A percentile compares a stretch with the other conserved stretches of the same genome.
phyloP scores from a whole-genome alignment of 2,113 vertebrate species.

The Salvelinus sp. region DNA sequence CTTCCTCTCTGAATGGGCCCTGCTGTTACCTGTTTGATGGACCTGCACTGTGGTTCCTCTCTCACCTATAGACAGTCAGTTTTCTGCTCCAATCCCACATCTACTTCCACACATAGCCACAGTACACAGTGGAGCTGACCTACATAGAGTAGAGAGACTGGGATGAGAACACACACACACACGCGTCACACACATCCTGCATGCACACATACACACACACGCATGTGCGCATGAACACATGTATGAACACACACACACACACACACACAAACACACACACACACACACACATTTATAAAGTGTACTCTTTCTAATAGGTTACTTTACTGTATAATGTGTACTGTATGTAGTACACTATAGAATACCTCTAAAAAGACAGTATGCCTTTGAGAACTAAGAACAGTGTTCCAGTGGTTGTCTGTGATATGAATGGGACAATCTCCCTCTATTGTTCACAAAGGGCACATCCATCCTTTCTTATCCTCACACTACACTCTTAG shows the following conservation, averaged over 20 bases:
- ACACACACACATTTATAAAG: constrained; percentile 1
- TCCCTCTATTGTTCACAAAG: too few species aligned
- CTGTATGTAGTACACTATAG: background rate
- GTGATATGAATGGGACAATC: too few species aligned
- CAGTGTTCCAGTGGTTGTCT: too few species aligned
- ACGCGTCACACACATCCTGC: background rate
- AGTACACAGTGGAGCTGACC: constrained; percentile 52
- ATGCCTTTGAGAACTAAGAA: too few species aligned
- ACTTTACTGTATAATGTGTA: background rate
- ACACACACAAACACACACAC: constrained; percentile 7
- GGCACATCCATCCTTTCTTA: too few species aligned
- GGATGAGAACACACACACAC: background rate
- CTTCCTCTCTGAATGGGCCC: background rate
- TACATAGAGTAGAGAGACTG: constrained; percentile 34
- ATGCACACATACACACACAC: background rate
- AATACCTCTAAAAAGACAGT: too few species aligned
- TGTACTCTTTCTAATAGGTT: too few species aligned
- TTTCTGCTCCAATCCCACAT: background rate
- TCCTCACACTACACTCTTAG: too few species aligned
- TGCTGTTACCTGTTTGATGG: background rate
- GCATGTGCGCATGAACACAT: constrained; percentile 11
- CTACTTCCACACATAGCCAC: constrained; percentile 4
- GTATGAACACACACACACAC: background rate
- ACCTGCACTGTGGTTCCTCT: background rate
- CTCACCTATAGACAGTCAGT: background rate